Base-by-base conservation (phyloP, 2,888 invertebrate species). In the Teleiodes luculella region DNA sequence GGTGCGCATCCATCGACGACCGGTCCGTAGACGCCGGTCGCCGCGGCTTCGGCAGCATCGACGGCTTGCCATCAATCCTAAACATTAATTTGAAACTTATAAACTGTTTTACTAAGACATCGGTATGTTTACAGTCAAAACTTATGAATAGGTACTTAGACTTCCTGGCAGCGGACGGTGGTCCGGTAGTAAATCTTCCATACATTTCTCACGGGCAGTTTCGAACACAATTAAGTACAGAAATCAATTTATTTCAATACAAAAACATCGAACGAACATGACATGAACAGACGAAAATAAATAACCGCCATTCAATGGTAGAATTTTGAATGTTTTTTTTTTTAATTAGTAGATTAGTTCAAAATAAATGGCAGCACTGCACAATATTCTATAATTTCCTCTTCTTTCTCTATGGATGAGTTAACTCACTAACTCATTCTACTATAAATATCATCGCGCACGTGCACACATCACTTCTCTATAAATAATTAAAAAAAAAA, bases 11-110 rank as follows among this genome's bases (percentile, higher is more conserved):
- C 1, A 66, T 65, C 0, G 88, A 87, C 2, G 79, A 58, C 0
- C 87, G 79, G 59, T 88, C 88, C 0, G 73, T 82, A 1, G 88
- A 88, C 3, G 77, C 80, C 1, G 77, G 76, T 0, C 82, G 76
- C 0, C 80, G 76, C 0, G 81, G 83, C 60, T 81, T 82, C 1
- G 87, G 88, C 36, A 89, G 63, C 60, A 87, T 57, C 0, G 88
- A 89, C 0, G 75, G 81, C 56, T 77, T 84, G 36, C 77, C 78
- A 61, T 87, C 86, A 36, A 78, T 52, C 56, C 83, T 83, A 50
- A 53, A 45, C 16, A 10, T 20, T 48, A 35, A 31, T 10, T 3
- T 4, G 18, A 18, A n/a, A n/a, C n/a, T n/a, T n/a, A n/a, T n/a
- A n/a, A n/a, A n/a, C n/a, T n/a, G n/a, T 10, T 3, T 33, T 10